These are phyloP conservation scores for Seira ritae DNA, from an alignment of 2,888 invertebrate species.

Conservation along the genomic window DNA sequence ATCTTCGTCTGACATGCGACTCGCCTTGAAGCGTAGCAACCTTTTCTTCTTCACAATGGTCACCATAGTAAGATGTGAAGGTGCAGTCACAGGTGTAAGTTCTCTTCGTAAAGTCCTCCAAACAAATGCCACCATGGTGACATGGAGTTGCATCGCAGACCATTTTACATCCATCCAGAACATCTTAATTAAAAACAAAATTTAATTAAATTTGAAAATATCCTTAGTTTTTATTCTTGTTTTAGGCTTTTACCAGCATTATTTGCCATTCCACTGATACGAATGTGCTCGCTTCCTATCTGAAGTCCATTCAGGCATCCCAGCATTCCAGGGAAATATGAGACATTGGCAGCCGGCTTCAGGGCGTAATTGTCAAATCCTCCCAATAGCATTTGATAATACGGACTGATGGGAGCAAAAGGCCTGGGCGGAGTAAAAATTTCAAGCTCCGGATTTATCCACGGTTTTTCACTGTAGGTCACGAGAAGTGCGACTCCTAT, in stretches of 20 bases:
- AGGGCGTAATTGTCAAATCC: conserved; percentile 88
- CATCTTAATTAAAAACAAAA: conserved; percentile 52
- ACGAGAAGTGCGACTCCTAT: conserved; percentile 82
- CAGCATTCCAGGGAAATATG: conserved; percentile 78
- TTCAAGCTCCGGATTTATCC: conserved; percentile 90
- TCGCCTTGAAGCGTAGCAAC: conserved; percentile 93
- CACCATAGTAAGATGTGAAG: conserved; percentile 92
- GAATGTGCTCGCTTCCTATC: conserved; percentile 86
- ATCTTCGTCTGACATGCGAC: conserved; percentile 87
- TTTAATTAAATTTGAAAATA: conserved; percentile 77
- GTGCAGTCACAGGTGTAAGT: conserved; percentile 92
- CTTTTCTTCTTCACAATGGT: conserved; percentile 91
- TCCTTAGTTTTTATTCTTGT: conserved; percentile 5
- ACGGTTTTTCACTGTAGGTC: conserved; percentile 90
- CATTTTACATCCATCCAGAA: conserved; percentile 88
- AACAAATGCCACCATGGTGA: conserved; percentile 88
- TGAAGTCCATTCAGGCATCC: conserved; percentile 83
- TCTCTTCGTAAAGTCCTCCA: conserved; percentile 91
- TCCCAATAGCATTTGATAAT: conserved; percentile 90
- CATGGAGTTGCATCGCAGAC: conserved; percentile 92
- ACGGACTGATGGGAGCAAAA: conserved; percentile 91
- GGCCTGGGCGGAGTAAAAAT: conserved; percentile 91
- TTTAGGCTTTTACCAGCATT: conserved; percentile 46
- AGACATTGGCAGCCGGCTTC: conserved; percentile 79
- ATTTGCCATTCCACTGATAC: conserved; percentile 65